Evolutionary conservation across 30 jellyfish, hydroid and myxozoan genomes (phyloP), one percentile per base, ranked within the genome.

Genomic region (Mastigias papua): DNA sequence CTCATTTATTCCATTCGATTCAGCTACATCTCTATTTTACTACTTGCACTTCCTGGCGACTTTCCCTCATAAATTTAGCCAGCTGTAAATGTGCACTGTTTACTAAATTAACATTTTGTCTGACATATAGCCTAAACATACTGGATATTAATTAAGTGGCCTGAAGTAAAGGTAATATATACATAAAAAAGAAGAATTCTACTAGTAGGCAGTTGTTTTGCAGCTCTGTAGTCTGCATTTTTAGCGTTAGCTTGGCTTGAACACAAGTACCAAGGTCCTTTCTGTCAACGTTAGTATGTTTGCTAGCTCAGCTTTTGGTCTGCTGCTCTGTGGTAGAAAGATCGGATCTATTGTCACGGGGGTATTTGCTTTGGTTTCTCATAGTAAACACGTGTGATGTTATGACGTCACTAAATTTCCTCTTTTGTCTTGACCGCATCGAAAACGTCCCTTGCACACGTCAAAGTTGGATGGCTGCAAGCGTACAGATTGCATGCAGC

Each of bases 241-340:
- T 4, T 42, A 42, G 54, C 13, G 13, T n/a, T 42, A 15, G 13
- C 13, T 42, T 15, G 7, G 13, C 54, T 42, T 4, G 13, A 4
- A 15, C 54, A 4, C 13, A 42, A 42, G 54, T 42, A 42, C 54
- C 54, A 42, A 8, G 54, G 54, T 15, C 13, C 54, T 21, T 60
- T 77, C 78, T 77, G 88, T 77, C 88, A 60, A 77, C 65, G 60
- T 66, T 5, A 60, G 25, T 22, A 34, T 82, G 82, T 82, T 82
- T 82, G 84, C 91, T 37, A 68, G 91, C 91, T 69, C 91, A 82
- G 91, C 91, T 82, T n/a, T 82, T 63, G 82, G 67, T 46, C 67
- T 82, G 80, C 67, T 50, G 46, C 33, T 48, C 68, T 49, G 33
- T 50, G 91, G 62, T 68, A 82, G 83, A 82, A 82, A 82, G 91